These are phyloP conservation scores for Siphamia tubifer DNA, from an alignment of 2,113 vertebrate genomes.

Conservation along the genomic window DNA sequence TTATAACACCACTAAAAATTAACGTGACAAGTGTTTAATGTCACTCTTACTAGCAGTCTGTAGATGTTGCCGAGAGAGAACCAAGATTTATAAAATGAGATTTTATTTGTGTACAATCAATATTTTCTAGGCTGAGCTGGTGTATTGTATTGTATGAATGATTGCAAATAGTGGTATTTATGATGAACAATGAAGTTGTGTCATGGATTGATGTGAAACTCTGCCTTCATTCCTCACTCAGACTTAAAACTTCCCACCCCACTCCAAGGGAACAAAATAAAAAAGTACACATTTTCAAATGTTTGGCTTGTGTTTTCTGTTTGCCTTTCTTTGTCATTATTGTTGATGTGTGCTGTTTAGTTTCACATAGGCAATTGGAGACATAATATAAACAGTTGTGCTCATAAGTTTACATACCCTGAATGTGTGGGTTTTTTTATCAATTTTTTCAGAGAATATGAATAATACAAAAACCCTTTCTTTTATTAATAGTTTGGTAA, in stretches of 20 bases:
- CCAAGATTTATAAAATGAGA: constrained; percentile 61
- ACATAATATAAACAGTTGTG: no score
- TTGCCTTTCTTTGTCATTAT: background rate
- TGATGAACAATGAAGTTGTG: constrained; percentile 57
- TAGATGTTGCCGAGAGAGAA: constrained; percentile 43
- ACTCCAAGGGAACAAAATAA: constrained; percentile 59
- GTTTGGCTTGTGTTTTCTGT: constrained; percentile 10
- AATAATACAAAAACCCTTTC: no score
- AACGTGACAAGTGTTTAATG: constrained; percentile 3
- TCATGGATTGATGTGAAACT: constrained; percentile 65
- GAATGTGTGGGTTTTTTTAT: no score
- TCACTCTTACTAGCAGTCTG: constrained; percentile 32
- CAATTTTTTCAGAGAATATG: no score
- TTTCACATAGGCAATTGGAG: no score
- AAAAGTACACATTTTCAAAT: constrained; percentile 71
- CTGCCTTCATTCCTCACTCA: constrained; percentile 69
- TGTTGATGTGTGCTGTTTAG: no score
- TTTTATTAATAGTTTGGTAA: no score
- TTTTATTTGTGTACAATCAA: constrained; percentile 78
- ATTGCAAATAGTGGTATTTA: constrained; percentile 70
- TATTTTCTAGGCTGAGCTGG: constrained; percentile 74
- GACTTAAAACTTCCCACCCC: constrained; percentile 48
- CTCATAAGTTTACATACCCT: no score
- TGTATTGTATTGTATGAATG: constrained; percentile 68
- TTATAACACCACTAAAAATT: constrained; percentile 1